Evolutionary conservation across 53 echinoderm and acorn worm species (phyloP).

Genomic region (Pentamera pediparva): DNA sequence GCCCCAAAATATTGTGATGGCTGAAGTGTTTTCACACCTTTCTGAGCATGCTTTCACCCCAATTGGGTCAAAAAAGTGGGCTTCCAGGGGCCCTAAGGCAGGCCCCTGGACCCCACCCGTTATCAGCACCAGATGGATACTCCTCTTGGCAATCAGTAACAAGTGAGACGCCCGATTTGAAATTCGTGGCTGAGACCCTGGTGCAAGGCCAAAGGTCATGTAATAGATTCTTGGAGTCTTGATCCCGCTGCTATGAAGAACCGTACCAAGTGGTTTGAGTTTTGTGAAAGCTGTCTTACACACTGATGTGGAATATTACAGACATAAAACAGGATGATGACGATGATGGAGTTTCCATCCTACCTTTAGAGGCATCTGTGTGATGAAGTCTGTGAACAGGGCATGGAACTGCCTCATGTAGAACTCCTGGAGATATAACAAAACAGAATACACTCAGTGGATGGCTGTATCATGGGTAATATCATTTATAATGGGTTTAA

Average conservation of each 20-base stretch:
- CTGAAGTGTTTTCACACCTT: no score
- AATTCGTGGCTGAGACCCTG: no score
- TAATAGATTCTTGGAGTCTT: no score
- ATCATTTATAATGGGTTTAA: not conserved
- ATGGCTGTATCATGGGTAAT: no score
- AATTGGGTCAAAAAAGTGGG: not conserved
- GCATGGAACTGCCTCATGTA: conserved; percentile 68
- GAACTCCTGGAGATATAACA: conserved; percentile 67
- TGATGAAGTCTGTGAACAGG: conserved; percentile 80
- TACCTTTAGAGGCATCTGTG: conserved; percentile 98
- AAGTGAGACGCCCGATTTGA: no score
- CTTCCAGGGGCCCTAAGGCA: not conserved
- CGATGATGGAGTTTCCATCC: not conserved
- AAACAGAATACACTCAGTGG: no score
- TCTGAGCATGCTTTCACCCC: no score
- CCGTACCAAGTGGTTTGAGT: not conserved
- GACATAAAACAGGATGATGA: not conserved
- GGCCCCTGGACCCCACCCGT: not conserved
- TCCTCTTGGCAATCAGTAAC: not conserved
- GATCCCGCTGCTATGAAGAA: not conserved
- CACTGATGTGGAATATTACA: not conserved
- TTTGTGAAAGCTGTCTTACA: no score
- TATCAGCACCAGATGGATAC: not conserved
- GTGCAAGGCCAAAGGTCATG: no score
- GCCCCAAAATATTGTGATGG: no score